Base-by-base conservation (phyloP, 1,140 invertebrate species). In the Caerostris extrusa region DNA sequence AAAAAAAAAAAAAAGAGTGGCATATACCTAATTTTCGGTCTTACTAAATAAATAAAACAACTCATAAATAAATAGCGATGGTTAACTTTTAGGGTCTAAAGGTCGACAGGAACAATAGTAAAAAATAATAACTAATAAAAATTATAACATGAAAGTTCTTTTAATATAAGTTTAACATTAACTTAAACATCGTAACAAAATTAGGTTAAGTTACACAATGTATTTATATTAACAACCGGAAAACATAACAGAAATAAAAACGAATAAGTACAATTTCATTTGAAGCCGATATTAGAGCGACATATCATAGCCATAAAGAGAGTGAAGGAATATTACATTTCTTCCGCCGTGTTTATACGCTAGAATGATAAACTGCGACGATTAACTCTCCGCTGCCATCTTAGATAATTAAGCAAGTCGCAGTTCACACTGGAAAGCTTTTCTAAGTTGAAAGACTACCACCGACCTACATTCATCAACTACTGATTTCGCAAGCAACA, bases 301-400 rank as follows among this genome's bases (percentile, higher is more conserved):
- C 53, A 53, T 50, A 77, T 77, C 10, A 10, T 71, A 50, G 71
- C 8, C 8, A 10, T 50, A 50, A 77, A 77, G 19, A 34, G 71
- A 77, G 34, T 50, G 12, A 77, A 34, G 10, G 71, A 77, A 34
- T 77, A 77, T 77, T 50, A 77, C 50, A 50, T 53, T 77, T 34
- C 50, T 53, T 77, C 53, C 53, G 71, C 53, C 61, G n/a, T 77
- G 71, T 34, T 14, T 77, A 34, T 34, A 34, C 53, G 34, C 71
- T 77, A 34, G 53, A 34, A 77, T 77, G 34, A 77, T 77, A 77
- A 77, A 77, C 19, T 50, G 34, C 71, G 50, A 50, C 19, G 71
- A 77, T 77, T 77, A 77, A 77, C 71, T 50, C 71, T 50, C 71
- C 34, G 53, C 71, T 77, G 71, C 71, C 71, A 77, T 77, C 34